Evolutionary conservation across 2,888 invertebrate genomes (phyloP).

Genomic region (Platynereis dumerilii): DNA sequence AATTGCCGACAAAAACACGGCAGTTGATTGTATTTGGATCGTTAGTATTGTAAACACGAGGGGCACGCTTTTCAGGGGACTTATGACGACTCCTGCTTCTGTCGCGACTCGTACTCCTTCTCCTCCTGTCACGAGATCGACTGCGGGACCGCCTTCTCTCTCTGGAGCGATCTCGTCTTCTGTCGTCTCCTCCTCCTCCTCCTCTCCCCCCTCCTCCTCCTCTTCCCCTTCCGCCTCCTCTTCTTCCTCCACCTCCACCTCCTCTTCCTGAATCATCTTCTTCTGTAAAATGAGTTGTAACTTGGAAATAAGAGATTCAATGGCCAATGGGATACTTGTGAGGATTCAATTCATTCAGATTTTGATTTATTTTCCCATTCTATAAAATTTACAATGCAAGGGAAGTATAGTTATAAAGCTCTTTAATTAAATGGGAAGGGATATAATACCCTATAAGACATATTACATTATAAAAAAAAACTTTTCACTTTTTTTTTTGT

Average conservation of each 20-base stretch:
- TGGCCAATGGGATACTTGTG: too few relatives aligned
- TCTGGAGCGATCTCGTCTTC: constrained; percentile 2
- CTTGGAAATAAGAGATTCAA: too few relatives aligned
- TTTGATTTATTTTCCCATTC: too few relatives aligned
- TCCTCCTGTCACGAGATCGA: not conserved
- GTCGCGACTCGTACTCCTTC: constrained; percentile 1
- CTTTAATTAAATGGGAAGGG: too few relatives aligned
- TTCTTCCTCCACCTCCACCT: not conserved
- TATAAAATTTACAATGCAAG: too few relatives aligned
- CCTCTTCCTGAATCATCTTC: too few relatives aligned
- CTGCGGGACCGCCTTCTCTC: not conserved
- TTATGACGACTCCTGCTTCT: constrained; percentile 1
- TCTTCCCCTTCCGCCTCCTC: not conserved
- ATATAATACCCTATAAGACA: too few relatives aligned
- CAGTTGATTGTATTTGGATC: constrained; percentile 37
- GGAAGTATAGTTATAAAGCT: too few relatives aligned
- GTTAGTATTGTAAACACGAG: constrained; percentile 30
- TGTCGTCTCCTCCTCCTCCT: not conserved
- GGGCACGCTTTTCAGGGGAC: not conserved
- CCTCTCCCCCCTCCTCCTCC: constrained; percentile 4
- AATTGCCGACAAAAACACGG: constrained; percentile 39
- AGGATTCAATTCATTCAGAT: too few relatives aligned
- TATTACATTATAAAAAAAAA: too few relatives aligned
- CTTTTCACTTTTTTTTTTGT: too few relatives aligned
- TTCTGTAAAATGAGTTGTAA: too few relatives aligned